These are phyloP conservation scores for Meteorus cinctellus DNA, from an alignment of 2,888 invertebrate species.

Conservation along the genomic window DNA sequence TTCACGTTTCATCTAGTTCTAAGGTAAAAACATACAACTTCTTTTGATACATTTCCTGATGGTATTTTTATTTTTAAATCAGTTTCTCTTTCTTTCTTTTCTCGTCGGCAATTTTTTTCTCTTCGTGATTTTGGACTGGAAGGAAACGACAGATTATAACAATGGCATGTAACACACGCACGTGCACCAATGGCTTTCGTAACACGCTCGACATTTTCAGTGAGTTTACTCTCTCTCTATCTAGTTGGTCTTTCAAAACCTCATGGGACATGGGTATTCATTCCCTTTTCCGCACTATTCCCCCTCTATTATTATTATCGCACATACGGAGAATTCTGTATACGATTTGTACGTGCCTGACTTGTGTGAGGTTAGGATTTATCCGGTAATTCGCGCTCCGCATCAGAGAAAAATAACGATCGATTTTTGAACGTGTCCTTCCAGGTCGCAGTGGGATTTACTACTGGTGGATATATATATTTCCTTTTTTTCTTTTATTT, in stretches of 20 bases:
- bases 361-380: constrained; percentile 32
- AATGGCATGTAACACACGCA: constrained; percentile 17
- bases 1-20: not conserved
- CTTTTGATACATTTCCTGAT: not conserved
- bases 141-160: constrained; percentile 30
- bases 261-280: constrained; percentile 15
- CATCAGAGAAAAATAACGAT: constrained; percentile 1
- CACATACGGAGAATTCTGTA: constrained; percentile 2
- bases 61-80: not conserved
- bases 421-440: constrained; percentile 25
- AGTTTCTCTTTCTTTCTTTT: not conserved
- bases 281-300: not conserved
- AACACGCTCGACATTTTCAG: constrained; percentile 10
- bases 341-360: constrained; percentile 22
- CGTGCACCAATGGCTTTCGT: constrained; percentile 22
- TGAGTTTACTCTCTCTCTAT: not conserved
- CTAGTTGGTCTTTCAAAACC: constrained; percentile 17
- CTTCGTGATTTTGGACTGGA: not conserved
- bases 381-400: constrained; percentile 24
- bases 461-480: too few relatives aligned
- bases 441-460: not conserved
- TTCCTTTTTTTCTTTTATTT: not conserved
- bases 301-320: constrained; percentile 20
- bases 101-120: not conserved
- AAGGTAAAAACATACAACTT: not conserved